These are phyloP conservation scores for Caiman crocodilus DNA, from an alignment of 2,797 vertebrate genomes.

Conservation along the genomic window DNA sequence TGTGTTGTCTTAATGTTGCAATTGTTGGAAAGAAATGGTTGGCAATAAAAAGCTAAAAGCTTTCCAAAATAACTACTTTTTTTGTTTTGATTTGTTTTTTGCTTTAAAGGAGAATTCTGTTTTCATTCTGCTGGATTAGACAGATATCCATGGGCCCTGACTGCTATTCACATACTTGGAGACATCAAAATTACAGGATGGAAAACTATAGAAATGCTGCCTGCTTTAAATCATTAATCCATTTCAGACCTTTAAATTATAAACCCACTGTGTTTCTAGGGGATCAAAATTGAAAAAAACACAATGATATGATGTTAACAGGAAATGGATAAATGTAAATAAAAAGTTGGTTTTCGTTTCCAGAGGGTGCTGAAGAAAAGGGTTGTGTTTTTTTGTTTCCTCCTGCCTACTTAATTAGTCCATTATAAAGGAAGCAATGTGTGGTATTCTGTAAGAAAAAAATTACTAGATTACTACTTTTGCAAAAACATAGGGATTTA, in stretches of 20 bases:
- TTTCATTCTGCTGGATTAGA: conserved; percentile 13
- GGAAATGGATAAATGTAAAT: background rate
- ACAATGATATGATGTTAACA: background rate
- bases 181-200: background rate
- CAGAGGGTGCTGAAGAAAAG: background rate
- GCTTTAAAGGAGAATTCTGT: background rate
- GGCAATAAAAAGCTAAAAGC: too few species aligned
- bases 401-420: background rate
- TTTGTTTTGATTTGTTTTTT: background rate
- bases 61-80: too few species aligned
- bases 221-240: background rate
- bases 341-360: background rate
- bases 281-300: background rate
- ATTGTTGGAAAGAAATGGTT: background rate
- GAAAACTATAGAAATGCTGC: conserved; percentile 17
- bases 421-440: background rate
- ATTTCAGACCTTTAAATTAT: background rate
- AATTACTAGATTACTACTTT: background rate
- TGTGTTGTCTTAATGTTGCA: background rate
- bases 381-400: background rate
- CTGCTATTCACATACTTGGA: background rate
- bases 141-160: background rate
- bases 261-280: background rate
- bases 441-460: background rate
- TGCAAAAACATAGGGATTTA: background rate